These are phyloP conservation scores for Sinosuthora webbiana DNA, from an alignment of 2,113 vertebrate species.

Conservation along the genomic window DNA sequence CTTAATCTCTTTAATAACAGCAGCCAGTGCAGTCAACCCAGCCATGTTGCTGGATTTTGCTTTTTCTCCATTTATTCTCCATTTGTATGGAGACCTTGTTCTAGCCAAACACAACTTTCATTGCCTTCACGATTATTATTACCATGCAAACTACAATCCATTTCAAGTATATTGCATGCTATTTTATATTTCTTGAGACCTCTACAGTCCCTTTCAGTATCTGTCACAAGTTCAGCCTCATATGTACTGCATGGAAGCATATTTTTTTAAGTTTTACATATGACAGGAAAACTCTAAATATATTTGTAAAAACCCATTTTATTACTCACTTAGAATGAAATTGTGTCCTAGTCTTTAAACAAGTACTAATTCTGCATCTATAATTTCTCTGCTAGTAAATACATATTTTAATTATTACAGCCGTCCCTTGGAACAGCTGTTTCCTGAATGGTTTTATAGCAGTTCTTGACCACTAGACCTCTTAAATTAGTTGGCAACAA, in stretches of 20 bases:
- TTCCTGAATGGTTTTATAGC: conserved; percentile 38
- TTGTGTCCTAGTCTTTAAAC: not conserved
- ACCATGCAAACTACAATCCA: not conserved
- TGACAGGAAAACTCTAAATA: not conserved
- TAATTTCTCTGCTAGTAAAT: conserved; percentile 46
- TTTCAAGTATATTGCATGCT: not conserved
- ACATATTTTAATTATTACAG: conserved; percentile 60
- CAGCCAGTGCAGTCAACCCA: not conserved
- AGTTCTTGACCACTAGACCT: not conserved
- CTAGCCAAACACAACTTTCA: not conserved
- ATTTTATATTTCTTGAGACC: not conserved
- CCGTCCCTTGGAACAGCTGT: conserved; percentile 36
- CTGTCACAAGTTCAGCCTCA: not conserved
- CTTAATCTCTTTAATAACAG: not conserved
- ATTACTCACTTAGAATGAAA: conserved; percentile 21
- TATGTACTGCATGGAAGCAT: not conserved
- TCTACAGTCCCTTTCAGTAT: not conserved
- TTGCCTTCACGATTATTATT: not conserved
- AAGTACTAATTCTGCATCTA: conserved; percentile 27
- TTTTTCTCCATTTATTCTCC: not conserved
- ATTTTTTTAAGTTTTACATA: not conserved
- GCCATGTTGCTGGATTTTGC: not conserved
- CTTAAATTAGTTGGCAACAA: conserved; percentile 53
- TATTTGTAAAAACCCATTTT: not conserved
- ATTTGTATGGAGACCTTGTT: not conserved